Evolutionary conservation across 2,113 vertebrate species (phyloP), one percentile per base, ranked within the genome.

Genomic region (Varanus komodoensis): DNA sequence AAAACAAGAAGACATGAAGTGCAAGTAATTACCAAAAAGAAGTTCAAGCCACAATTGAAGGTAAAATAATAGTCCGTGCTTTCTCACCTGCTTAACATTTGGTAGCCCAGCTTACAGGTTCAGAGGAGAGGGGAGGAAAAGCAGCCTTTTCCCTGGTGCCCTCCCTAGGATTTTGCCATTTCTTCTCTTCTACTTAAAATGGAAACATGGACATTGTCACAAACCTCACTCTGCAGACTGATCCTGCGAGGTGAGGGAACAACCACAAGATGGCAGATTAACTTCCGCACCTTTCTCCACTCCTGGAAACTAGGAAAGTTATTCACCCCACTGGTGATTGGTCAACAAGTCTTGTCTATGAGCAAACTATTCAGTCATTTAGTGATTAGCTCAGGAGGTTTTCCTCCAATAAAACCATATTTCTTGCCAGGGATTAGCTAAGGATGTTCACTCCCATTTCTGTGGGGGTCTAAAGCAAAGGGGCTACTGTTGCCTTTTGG

Each of bases 11-110:
- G 48, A 64, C 34, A 11, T 29, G 29, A 48, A n/a, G 52, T 52
- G 52, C 79, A 89, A 64, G 61, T 52, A 78, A 89, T 89, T 38
- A 85, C 38, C 79, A 73, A 54, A 79, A 89, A 83, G 34, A 89
- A 21, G 61, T 61, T 71, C 75, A 69, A 85, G 17, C 23, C 6
- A 1, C 21, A 32, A 21, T 64, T 7, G 32, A 67, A 50, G 14
- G 17, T n/a, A 78, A n/a, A 64, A 21, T n/a, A 84, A 68, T 34
- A 11, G 34, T 32, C 64, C 52, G 21, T 34, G 8, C 69, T 74
- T 57, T 73, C 27, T 23, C 32, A 14, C 52, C 80, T 61, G 78
- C 34, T 57, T 73, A 82, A 83, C 52, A 67, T 79, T 78, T 67
- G 82, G 88, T 38, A 79, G n/a, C 38, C 75, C 15, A 79, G 19